Conservation (phyloP, 30 jellyfish, hydroid and myxozoan genomes). For the Sanderia malayensis region DNA sequence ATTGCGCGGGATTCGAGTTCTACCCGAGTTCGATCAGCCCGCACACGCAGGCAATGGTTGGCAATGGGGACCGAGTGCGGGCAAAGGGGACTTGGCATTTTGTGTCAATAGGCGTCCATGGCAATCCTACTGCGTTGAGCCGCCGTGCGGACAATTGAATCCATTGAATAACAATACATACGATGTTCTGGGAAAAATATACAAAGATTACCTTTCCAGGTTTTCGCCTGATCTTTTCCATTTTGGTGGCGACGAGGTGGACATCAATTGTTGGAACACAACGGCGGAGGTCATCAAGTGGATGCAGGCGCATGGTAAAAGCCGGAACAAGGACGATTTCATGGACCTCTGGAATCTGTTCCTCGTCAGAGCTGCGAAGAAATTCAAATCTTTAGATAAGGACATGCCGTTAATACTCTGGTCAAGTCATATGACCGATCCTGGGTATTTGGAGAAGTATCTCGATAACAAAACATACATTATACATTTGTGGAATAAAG, state of each 20-base stretch:
- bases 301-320: conserved; percentile 22
- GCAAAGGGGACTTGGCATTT: conserved; percentile 55
- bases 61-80: conserved; percentile 66
- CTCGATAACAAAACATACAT: conserved; percentile 30
- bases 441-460: conserved; percentile 29
- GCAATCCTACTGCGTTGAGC: conserved; percentile 55
- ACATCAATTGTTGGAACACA: conserved; percentile 57
- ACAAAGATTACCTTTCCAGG: conserved; percentile 31
- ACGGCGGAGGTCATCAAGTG: conserved; percentile 37
- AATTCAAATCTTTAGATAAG: conserved; percentile 15
- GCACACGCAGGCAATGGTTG: conserved; percentile 72
- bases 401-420: conserved; percentile 49
- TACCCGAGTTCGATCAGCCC: conserved; percentile 79
- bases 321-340: conserved; percentile 38
- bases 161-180: conserved; percentile 47
- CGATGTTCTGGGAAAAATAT: conserved; percentile 29
- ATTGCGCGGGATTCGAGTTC: conserved; percentile 50
- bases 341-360: conserved; percentile 47
- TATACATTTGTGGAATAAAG: conserved; percentile 49
- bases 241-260: conserved; percentile 67
- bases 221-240: conserved; percentile 61
- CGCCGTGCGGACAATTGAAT: conserved; percentile 69
- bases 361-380: conserved; percentile 21
- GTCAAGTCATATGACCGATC: conserved; percentile 56
- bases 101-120: conserved; percentile 59